A percentile compares a stretch with the other conserved stretches of the same genome.
phyloP scores from a whole-genome alignment of 1,140 invertebrate species.

The Drosophila auraria region DNA sequence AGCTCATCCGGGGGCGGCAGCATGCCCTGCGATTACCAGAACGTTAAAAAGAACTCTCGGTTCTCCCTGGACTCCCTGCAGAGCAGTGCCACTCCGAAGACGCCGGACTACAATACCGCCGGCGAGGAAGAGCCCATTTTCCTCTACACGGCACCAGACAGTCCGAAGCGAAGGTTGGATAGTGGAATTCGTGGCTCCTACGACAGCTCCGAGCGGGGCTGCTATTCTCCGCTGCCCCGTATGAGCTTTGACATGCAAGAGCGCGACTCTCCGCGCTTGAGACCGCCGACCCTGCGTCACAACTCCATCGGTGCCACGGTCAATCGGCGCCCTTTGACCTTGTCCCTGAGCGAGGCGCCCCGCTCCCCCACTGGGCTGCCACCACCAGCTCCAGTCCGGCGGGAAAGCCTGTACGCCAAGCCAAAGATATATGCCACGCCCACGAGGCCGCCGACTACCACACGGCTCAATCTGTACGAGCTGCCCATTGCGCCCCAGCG shows the following conservation, averaged over 20 bases:
- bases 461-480: constrained; percentile 67
- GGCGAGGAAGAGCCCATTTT: constrained; percentile 83
- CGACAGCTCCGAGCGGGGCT: constrained; percentile 72
- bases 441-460: constrained; percentile 62
- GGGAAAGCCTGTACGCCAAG: constrained; percentile 79
- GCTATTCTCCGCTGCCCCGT: constrained; percentile 67
- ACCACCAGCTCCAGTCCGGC: constrained; percentile 73
- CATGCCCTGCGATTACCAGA: constrained; percentile 80
- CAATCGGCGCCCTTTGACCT: constrained; percentile 61
- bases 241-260: constrained; percentile 77
- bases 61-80: constrained; percentile 82
- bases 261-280: constrained; percentile 26
- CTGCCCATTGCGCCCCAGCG: constrained; percentile 71
- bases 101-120: constrained; percentile 79
- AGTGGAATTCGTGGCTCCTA: constrained; percentile 75
- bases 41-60: constrained; percentile 78
- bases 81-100: constrained; percentile 80
- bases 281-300: constrained; percentile 64
- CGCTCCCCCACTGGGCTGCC: constrained; percentile 68
- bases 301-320: constrained; percentile 61
- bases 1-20: constrained; percentile 75
- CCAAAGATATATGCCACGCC: constrained; percentile 82
- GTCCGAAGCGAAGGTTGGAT: constrained; percentile 70
- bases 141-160: constrained; percentile 78
- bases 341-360: constrained; percentile 70